Percentiles rank a stretch among this genome's conserved stretches.
Conservation (phyloP, 2,797 vertebrate species). For the Ctenopoma kingsleyae region DNA sequence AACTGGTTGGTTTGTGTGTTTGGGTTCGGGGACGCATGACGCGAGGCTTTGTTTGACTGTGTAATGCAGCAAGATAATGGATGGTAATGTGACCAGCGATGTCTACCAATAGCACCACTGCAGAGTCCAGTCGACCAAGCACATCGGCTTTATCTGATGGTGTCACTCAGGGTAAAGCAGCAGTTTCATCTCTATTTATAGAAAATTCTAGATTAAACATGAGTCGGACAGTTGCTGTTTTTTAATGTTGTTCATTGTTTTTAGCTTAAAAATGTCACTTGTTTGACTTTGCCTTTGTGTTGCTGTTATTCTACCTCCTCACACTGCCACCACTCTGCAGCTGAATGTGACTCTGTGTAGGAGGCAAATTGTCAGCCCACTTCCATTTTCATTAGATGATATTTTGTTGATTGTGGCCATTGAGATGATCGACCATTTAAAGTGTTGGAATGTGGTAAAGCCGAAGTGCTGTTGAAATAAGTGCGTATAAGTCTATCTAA, state of each 20-base stretch:
- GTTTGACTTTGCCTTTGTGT: not conserved
- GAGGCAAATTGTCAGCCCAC: not conserved
- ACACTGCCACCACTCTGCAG: not conserved
- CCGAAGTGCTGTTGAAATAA: too few relatives aligned
- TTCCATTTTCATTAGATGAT: not conserved
- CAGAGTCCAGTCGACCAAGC: not conserved
- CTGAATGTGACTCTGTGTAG: not conserved
- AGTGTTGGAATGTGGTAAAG: not conserved
- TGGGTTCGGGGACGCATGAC: constrained; percentile 63
- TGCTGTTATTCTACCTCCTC: not conserved
- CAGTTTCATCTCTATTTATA: not conserved
- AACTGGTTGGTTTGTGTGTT: constrained; percentile 45
- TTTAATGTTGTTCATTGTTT: not conserved
- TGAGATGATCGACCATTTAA: not conserved
- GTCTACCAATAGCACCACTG: constrained; percentile 14
- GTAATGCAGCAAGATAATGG: constrained; percentile 75
- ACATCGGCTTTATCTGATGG: not conserved
- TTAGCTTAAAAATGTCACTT: not conserved
- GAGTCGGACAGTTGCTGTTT: not conserved
- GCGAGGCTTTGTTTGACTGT: constrained; percentile 67
- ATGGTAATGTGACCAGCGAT: constrained; percentile 47
- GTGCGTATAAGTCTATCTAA: too few relatives aligned
- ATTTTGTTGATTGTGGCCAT: not conserved
- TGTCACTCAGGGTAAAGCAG: not conserved
- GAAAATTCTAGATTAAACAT: not conserved